Evolutionary conservation across 2,113 vertebrate species (phyloP).

Genomic region (Pollachius pollachius): DNA sequence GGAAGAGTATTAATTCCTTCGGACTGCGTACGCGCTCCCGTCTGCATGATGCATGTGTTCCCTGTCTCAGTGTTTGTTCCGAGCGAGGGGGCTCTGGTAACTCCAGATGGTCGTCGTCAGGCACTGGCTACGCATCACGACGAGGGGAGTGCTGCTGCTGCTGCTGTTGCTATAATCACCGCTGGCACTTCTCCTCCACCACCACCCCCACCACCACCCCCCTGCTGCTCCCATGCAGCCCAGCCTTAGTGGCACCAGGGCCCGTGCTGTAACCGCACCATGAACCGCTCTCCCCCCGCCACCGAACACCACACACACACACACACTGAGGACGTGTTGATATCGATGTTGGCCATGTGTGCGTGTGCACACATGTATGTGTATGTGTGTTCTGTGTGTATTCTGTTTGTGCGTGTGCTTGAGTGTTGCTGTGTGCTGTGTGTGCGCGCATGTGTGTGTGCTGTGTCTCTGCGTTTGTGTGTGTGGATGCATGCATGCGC

Average conservation of each 20-base stretch:
- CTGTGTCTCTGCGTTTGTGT: conserved; percentile 39
- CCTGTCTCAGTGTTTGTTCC: no score
- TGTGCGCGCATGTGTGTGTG: no score
- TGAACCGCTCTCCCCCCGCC: conserved; percentile 30
- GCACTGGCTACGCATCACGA: conserved; percentile 26
- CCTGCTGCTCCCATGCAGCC: conserved; percentile 45
- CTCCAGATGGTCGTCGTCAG: conserved; percentile 12
- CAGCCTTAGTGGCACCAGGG: conserved; percentile 65
- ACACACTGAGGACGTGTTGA: conserved; percentile 6
- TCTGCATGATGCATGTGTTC: conserved; percentile 6
- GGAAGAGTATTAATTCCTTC: no score
- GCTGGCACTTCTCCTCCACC: conserved; percentile 28
- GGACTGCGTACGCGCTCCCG: conserved; percentile 12
- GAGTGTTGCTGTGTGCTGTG: no score
- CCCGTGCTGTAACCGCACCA: conserved; percentile 58
- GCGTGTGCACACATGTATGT: no score
- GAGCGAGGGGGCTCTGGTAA: neutral
- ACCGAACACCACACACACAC: conserved; percentile 41
- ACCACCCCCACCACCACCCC: conserved; percentile 58
- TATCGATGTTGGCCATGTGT: no score
- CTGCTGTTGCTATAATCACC: conserved; percentile 37
- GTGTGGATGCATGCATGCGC: conserved; percentile 15
- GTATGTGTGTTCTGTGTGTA: no score
- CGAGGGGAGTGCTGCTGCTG: conserved; percentile 23
- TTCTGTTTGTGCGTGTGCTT: neutral